These are phyloP conservation scores for Zaprionus ghesquierei DNA, from an alignment of 1,140 invertebrate genomes.

Conservation along the genomic window DNA sequence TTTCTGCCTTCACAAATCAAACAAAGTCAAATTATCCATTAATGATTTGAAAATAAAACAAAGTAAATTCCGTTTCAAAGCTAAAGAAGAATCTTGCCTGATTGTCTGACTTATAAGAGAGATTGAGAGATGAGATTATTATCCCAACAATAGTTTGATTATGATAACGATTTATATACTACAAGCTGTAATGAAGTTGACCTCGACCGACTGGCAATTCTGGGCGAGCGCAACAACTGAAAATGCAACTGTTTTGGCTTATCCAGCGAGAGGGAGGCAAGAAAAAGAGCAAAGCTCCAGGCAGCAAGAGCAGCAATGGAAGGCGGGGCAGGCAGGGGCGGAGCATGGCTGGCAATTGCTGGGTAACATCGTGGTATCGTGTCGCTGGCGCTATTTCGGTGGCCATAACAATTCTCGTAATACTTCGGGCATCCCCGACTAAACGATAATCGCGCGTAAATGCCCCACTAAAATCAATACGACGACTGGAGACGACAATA, in stretches of 20 bases:
- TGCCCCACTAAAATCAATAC: conserved; percentile 80
- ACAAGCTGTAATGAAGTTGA: conserved; percentile 14
- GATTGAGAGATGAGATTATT: too few species aligned
- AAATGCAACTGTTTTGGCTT: conserved; percentile 8
- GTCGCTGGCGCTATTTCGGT: conserved; percentile 68
- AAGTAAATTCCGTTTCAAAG: too few species aligned
- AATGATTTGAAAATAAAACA: too few species aligned
- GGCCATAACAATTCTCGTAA: conserved; percentile 79
- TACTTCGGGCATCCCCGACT: conserved; percentile 79
- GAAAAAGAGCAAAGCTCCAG: not conserved
- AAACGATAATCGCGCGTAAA: conserved; percentile 80
- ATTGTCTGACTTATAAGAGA: too few species aligned
- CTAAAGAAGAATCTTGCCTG: too few species aligned
- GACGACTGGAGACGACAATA: conserved; percentile 57
- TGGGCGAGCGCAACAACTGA: conserved; percentile 21
- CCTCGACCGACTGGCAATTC: conserved; percentile 21
- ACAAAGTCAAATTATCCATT: too few species aligned
- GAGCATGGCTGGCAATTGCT: conserved; percentile 48
- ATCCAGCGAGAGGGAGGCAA: not conserved
- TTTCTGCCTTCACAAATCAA: too few species aligned
- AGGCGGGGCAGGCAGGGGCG: not conserved
- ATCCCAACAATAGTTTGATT: not conserved
- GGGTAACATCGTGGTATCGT: conserved; percentile 57
- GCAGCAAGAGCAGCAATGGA: conserved; percentile 10
- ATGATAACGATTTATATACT: conserved; percentile 12